Evolutionary conservation across 2,888 invertebrate genomes (phyloP).

Genomic region (Cactoblastis cactorum): DNA sequence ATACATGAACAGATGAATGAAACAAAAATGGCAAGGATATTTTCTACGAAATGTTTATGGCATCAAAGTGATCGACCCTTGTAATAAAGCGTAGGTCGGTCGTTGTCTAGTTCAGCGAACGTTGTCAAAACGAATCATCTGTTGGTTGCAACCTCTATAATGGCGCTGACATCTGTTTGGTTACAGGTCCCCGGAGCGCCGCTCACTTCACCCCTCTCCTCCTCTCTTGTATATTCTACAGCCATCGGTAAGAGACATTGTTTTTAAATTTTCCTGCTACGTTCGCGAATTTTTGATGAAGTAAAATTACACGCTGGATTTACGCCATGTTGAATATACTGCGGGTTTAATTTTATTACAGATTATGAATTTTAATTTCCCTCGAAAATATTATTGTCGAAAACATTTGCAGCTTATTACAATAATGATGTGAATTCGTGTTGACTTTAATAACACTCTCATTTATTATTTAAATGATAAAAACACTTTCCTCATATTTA

Average conservation of each 20-base stretch:
- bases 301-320: conserved; percentile 9
- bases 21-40: not conserved
- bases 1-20: not conserved
- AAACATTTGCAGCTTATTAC: not conserved
- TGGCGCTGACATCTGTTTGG: conserved; percentile 20
- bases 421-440: not conserved
- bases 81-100: conserved; percentile 5
- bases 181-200: conserved; percentile 49
- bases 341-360: conserved; percentile 2
- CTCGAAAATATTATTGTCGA: not conserved
- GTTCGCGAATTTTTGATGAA: conserved; percentile 16
- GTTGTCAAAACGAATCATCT: conserved; percentile 13
- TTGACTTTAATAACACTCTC: not conserved
- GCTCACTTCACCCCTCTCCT: conserved; percentile 42
- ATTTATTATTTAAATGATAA: not conserved
- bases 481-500: no score
- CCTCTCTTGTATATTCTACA: conserved; percentile 51
- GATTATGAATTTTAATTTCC: not conserved
- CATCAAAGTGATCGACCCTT: conserved; percentile 9
- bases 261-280: conserved; percentile 1
- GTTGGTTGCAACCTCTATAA: conserved; percentile 8
- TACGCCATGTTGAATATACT: not conserved
- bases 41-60: conserved; percentile 1
- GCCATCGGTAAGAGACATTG: conserved; percentile 49
- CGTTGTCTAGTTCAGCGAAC: conserved; percentile 7